Evolutionary conservation across 2,113 vertebrate species (phyloP), one percentile per base, ranked within the genome.

Genomic region (Circaetus cinerascens): DNA sequence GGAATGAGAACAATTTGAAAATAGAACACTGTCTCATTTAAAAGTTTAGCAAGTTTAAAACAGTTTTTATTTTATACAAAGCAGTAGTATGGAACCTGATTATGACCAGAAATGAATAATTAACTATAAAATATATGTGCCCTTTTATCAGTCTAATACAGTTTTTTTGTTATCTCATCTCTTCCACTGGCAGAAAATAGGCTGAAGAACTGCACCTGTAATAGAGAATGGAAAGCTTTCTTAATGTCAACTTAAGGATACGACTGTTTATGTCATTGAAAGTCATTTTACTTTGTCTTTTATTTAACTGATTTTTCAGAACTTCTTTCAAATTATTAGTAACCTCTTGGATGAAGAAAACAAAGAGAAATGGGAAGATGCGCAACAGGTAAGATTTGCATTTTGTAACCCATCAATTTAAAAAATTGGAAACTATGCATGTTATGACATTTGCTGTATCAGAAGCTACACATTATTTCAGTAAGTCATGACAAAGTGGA

Each of bases 321-420:
- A 99, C 98, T 99, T 99, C 98, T 99, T 99, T 98, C 99, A 99
- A 98, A 99, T 99, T 97, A 99, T 99, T 98, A 99, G 99, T 97
- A 99, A 99, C 96, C 99, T 99, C 86, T 98, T 99, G 92, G 99
- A 99, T 97, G 99, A 99, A 98, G 99, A 99, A 98, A 99, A 99
- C 98, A 99, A 99, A 96, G 99, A 99, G 86, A 99, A 99, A 97
- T 99, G 99, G 99, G 99, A 99, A 95, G 99, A 99, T 75, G 99
- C 99, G 0, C 99, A 99, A 92, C 99, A 99, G 99, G 99, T 99
- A 98, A 98, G 98, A 51, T 50, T 48, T 73, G 21, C 29, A 21
- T 63, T 59, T n/a, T 48, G 15, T 68, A 80, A 36, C 48, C 64
- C 21, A 13, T 50, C 12, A 53, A 5, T 62, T 74, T 15, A 46